These are phyloP conservation scores for Hermaeophaga mercurialis DNA, from an alignment of 2,888 invertebrate species.

Conservation along the genomic window DNA sequence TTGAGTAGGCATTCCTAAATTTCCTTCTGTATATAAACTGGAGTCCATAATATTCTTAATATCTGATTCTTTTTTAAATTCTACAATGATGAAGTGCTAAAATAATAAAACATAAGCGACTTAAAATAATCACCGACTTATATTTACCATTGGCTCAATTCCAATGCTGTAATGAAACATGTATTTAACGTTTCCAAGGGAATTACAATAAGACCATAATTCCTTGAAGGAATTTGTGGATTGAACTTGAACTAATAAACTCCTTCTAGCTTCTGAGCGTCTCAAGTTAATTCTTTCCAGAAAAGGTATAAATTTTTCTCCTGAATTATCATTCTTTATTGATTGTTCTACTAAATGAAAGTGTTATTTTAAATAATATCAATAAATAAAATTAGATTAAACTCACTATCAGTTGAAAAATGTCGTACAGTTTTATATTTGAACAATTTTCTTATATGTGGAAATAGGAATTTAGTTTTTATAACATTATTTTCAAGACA, in stretches of 20 bases:
- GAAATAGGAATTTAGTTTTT: neutral
- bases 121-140: neutral
- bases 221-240: conserved; percentile 71
- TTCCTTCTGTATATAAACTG: conserved; percentile 64
- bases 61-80: conserved; percentile 65
- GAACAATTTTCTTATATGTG: conserved; percentile 2
- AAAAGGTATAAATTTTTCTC: conserved; percentile 53
- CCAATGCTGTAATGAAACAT: conserved; percentile 68
- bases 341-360: conserved; percentile 1
- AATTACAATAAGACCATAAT: conserved; percentile 71
- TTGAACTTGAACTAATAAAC: conserved; percentile 77
- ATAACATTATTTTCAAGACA: neutral
- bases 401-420: conserved; percentile 9
- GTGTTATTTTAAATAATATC: neutral
- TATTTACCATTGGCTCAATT: conserved; percentile 51
- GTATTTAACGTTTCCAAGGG: conserved; percentile 67
- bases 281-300: conserved; percentile 65
- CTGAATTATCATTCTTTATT: conserved; percentile 5
- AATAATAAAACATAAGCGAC: conserved; percentile 35
- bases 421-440: conserved; percentile 10
- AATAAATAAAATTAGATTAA: neutral
- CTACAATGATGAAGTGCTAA: conserved; percentile 77
- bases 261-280: conserved; percentile 69
- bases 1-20: conserved; percentile 66
- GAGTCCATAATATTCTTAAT: conserved; percentile 62